Evolutionary conservation across 2,888 invertebrate genomes (phyloP).

Genomic region (Caenorhabditis afra): DNA sequence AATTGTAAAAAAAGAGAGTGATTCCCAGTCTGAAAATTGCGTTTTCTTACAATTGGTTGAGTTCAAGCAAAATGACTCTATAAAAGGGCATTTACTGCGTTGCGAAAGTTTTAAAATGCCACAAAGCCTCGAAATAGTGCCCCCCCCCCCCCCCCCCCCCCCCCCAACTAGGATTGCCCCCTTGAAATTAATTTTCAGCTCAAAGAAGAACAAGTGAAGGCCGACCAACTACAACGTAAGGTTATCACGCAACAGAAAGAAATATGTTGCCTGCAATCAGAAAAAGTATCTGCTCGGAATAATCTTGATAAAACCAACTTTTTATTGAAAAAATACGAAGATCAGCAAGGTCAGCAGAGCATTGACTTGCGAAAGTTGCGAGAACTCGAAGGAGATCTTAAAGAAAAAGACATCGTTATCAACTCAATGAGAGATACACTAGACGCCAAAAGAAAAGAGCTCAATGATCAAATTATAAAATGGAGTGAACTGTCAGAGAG

Average conservation of each 20-base stretch:
- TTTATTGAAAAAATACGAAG: slow-evolving; percentile 4
- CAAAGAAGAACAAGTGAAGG: slow-evolving; percentile 40
- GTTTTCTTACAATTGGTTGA: no score
- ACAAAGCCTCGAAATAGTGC: no score
- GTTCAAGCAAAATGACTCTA: no score
- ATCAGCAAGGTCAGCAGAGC: slow-evolving; percentile 31
- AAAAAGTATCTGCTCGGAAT: background rate
- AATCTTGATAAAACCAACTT: slow-evolving; percentile 17
- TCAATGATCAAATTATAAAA: slow-evolving; percentile 45
- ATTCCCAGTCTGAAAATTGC: no score
- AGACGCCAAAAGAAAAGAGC: slow-evolving; percentile 15
- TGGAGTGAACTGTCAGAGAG: slow-evolving; percentile 18
- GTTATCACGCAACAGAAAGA: slow-evolving; percentile 21
- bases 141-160: no score
- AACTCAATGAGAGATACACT: slow-evolving; percentile 22
- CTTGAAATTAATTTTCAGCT: slow-evolving; percentile 3
- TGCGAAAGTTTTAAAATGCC: no score
- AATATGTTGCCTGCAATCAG: slow-evolving; percentile 7
- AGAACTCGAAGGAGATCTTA: slow-evolving; percentile 46
- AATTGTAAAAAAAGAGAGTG: no score
- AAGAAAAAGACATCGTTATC: slow-evolving; percentile 44
- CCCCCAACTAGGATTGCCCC: no score
- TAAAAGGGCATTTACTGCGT: no score
- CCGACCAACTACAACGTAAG: slow-evolving; percentile 29
- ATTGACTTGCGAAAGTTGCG: slow-evolving; percentile 49